Conservation (phyloP, 2,888 invertebrate genomes). For the Hypselothyrea guttata region DNA sequence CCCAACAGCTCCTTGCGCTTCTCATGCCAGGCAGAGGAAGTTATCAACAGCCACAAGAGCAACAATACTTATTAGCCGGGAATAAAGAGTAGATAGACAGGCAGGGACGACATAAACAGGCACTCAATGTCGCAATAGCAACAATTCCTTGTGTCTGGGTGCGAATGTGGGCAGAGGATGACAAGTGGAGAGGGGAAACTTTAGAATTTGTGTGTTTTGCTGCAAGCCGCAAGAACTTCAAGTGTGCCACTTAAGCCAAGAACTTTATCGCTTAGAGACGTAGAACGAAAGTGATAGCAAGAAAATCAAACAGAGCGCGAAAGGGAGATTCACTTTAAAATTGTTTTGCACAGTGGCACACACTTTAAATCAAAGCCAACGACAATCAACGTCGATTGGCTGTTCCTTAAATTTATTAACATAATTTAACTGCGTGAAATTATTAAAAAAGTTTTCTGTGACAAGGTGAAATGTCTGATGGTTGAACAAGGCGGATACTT, state of each 20-base stretch:
- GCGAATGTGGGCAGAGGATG: neutral
- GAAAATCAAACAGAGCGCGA: neutral
- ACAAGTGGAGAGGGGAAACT: constrained; percentile 28
- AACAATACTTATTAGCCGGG: constrained; percentile 55
- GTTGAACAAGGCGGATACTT: too few relatives aligned
- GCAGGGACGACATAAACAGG: constrained; percentile 67
- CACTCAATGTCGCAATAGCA: constrained; percentile 37
- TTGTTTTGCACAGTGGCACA: constrained; percentile 20
- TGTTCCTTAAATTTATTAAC: constrained; percentile 68
- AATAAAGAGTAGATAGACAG: constrained; percentile 44
- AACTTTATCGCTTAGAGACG: constrained; percentile 58
- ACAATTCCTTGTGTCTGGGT: constrained; percentile 7
- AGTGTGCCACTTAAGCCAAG: constrained; percentile 58
- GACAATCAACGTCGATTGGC: constrained; percentile 23
- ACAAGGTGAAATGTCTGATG: too few relatives aligned
- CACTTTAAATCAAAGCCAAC: constrained; percentile 42
- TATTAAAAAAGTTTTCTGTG: constrained; percentile 54
- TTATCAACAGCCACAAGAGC: constrained; percentile 29
- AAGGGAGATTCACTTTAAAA: constrained; percentile 30
- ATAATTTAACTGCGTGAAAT: constrained; percentile 64
- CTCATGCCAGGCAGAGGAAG: constrained; percentile 24
- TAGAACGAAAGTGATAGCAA: neutral
- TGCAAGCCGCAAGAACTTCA: constrained; percentile 56
- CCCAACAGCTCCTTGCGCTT: constrained; percentile 32
- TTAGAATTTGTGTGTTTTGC: constrained; percentile 68